A percentile compares a stretch with the other conserved stretches of the same genome.
These are phyloP conservation scores for Gonioctena quinquepunctata DNA, from an alignment of 1,140 invertebrate species.

Conservation along the genomic window DNA sequence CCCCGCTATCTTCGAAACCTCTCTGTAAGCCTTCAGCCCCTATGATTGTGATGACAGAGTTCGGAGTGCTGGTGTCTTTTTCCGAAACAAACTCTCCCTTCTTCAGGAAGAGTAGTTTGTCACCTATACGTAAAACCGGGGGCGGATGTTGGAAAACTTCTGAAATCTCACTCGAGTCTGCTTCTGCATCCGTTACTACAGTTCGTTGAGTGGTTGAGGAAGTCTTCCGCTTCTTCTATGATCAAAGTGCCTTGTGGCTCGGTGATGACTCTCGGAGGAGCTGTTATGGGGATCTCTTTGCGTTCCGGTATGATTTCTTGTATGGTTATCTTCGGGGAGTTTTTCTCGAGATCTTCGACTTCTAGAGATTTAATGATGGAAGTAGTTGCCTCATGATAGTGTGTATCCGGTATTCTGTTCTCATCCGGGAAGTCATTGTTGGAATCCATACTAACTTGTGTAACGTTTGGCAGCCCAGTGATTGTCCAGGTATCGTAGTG, in stretches of 20 bases:
- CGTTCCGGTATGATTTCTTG: constrained; percentile 53
- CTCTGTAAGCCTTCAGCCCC: constrained; percentile 56
- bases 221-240: constrained; percentile 52
- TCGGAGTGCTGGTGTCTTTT: constrained; percentile 50
- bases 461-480: background rate
- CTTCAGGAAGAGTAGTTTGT: constrained; percentile 53
- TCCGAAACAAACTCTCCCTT: constrained; percentile 50
- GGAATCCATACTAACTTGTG: background rate
- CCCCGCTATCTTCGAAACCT: constrained; percentile 44
- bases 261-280: constrained; percentile 39
- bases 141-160: constrained; percentile 53
- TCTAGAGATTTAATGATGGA: background rate
- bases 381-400: constrained; percentile 11
- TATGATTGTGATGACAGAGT: constrained; percentile 54
- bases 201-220: constrained; percentile 53
- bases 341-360: constrained; percentile 16
- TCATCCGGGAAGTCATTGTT: constrained; percentile 13
- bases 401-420: constrained; percentile 29
- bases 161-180: constrained; percentile 48
- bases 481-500: background rate
- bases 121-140: constrained; percentile 54
- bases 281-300: constrained; percentile 48
- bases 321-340: constrained; percentile 47
- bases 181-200: constrained; percentile 49
- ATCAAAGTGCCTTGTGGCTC: constrained; percentile 34